Percentiles rank a stretch among this genome's conserved stretches.
These are phyloP conservation scores for Helicoverpa zea DNA, from an alignment of 1,140 invertebrate genomes.

Conservation along the genomic window DNA sequence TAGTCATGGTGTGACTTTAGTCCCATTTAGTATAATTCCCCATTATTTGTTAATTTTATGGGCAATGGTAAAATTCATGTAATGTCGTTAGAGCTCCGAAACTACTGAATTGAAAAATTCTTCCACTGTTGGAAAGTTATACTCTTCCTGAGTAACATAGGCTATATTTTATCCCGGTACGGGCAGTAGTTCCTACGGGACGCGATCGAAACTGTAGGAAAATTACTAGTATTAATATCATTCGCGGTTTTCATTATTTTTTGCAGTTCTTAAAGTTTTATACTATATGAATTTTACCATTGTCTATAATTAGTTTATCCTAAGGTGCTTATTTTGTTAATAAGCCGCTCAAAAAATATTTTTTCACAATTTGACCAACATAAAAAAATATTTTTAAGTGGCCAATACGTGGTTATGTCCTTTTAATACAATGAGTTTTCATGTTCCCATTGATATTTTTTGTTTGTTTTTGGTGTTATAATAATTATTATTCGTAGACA, in stretches of 20 bases:
- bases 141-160: no score
- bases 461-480: neutral
- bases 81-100: no score
- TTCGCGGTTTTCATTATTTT: no score
- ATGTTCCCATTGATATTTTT: neutral
- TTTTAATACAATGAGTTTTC: neutral
- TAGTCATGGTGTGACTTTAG: conserved; percentile 32
- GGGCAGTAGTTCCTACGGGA: no score
- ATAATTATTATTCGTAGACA: neutral
- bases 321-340: conserved; percentile 43
- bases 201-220: neutral
- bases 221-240: no score
- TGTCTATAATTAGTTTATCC: neutral
- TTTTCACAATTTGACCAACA: neutral
- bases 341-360: conserved; percentile 3
- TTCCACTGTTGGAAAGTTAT: no score
- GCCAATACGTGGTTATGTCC: neutral
- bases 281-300: conserved; percentile 20
- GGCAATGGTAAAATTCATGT: neutral
- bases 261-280: neutral
- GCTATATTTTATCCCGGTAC: no score
- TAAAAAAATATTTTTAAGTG: conserved; percentile 2
- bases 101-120: no score
- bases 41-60: conserved; percentile 35
- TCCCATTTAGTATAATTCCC: conserved; percentile 40